Percentiles rank a stretch among this genome's conserved stretches.
Evolutionary conservation across 1,140 invertebrate genomes (phyloP).

Genomic region (Meloidogyne hapla): DNA sequence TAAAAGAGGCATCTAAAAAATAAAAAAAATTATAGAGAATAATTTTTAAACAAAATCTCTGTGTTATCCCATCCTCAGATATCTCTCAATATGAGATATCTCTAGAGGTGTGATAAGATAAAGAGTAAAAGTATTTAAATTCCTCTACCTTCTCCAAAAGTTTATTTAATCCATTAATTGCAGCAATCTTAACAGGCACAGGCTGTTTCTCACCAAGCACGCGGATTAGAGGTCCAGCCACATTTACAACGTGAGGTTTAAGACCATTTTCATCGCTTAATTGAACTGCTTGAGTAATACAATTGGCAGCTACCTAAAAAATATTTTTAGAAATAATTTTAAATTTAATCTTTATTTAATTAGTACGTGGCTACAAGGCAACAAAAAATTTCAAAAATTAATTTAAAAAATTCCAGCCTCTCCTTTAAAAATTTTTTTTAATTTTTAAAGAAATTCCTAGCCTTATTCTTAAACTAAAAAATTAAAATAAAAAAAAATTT

Average conservation of each 20-base stretch:
- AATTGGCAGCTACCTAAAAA: constrained; percentile 22
- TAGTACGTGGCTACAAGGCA: too few relatives aligned
- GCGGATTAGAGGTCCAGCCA: constrained; percentile 93
- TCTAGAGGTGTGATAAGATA: background rate
- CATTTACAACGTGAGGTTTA: constrained; percentile 89
- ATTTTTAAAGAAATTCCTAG: too few relatives aligned
- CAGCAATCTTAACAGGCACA: constrained; percentile 87
- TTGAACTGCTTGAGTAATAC: background rate
- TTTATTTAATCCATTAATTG: constrained; percentile 86
- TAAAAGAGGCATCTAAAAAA: constrained; percentile 77
- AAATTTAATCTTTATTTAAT: too few relatives aligned
- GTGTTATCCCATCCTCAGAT: background rate
- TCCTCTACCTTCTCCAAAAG: constrained; percentile 78
- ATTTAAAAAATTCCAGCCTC: background rate
- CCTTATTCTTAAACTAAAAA: too few relatives aligned
- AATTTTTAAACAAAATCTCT: background rate
- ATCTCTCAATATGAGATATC: too few relatives aligned
- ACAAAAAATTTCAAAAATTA: too few relatives aligned
- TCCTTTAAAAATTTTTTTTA: too few relatives aligned
- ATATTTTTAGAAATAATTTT: background rate
- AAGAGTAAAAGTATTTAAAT: background rate
- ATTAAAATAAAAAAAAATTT: background rate
- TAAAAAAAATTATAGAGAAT: constrained; percentile 10
- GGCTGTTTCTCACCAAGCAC: constrained; percentile 93
- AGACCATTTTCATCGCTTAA: constrained; percentile 69